phyloP scores from a whole-genome alignment of 2,888 invertebrate species.

The Chrysolina americana region DNA sequence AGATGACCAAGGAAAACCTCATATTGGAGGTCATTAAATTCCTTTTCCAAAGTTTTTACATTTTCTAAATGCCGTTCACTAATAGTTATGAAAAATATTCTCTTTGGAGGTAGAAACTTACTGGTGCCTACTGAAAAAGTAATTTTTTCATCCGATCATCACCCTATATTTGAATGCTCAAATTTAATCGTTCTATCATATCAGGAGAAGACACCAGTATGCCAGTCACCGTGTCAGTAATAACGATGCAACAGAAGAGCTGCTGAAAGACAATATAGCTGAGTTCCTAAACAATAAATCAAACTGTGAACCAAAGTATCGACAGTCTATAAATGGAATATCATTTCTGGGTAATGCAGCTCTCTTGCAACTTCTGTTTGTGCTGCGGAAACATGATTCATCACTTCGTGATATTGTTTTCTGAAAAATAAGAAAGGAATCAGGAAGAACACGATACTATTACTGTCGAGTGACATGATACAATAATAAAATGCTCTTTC shows the following conservation, averaged over 20 bases:
- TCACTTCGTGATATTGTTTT: neutral
- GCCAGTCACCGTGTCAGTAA: neutral
- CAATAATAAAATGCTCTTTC: no score
- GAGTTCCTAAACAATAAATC: conserved; percentile 20
- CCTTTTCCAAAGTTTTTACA: no score
- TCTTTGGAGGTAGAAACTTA: no score
- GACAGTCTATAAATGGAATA: conserved; percentile 37
- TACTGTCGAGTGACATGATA: neutral
- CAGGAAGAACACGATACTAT: neutral
- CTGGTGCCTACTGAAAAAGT: no score
- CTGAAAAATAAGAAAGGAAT: neutral
- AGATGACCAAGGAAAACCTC: no score
- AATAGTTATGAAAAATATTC: no score
- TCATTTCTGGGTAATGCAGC: conserved; percentile 30
- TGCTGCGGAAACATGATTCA: conserved; percentile 4
- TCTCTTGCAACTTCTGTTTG: neutral
- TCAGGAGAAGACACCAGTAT: neutral
- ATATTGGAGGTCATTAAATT: no score
- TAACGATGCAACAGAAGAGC: neutral
- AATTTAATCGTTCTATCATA: neutral
- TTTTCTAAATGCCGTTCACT: no score
- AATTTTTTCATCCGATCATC: no score
- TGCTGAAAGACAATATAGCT: neutral
- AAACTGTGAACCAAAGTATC: conserved; percentile 30
- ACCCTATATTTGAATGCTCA: no score